Evolutionary conservation across 2,888 invertebrate species (phyloP).

Genomic region (Sericinus montela): DNA sequence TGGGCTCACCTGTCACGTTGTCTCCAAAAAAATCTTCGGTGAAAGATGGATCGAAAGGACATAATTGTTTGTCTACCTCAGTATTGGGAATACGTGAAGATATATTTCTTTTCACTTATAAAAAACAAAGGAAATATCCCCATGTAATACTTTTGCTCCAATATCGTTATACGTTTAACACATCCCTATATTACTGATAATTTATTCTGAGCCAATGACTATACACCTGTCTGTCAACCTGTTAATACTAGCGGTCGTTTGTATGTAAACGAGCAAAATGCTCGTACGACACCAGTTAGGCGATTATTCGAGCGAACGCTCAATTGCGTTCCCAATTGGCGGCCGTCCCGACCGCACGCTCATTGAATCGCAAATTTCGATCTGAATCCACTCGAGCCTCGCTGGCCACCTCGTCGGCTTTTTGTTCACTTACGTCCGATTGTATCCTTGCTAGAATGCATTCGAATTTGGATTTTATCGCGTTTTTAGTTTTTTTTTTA

Average conservation of each 20-base stretch:
- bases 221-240: background rate
- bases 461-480: background rate
- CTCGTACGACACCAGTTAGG: slow-evolving; percentile 27
- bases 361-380: slow-evolving; percentile 53
- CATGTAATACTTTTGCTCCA: too few relatives aligned
- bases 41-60: too few relatives aligned
- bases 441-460: background rate
- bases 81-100: too few relatives aligned
- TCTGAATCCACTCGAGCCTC: slow-evolving; percentile 27
- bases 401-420: slow-evolving; percentile 4
- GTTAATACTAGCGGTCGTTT: background rate
- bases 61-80: too few relatives aligned
- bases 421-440: background rate
- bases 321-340: slow-evolving; percentile 37
- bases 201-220: background rate
- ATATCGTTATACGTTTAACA: too few relatives aligned
- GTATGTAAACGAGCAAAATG: slow-evolving; percentile 14
- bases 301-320: slow-evolving; percentile 17
- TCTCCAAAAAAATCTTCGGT: too few relatives aligned
- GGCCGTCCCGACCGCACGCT: slow-evolving; percentile 30
- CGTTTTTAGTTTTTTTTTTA: too few relatives aligned
- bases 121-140: too few relatives aligned
- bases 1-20: too few relatives aligned
- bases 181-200: too few relatives aligned
- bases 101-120: too few relatives aligned